Evolutionary conservation across 35 echinoderm and acorn worm species (phyloP).

Genomic region (Apostichopus californicus): DNA sequence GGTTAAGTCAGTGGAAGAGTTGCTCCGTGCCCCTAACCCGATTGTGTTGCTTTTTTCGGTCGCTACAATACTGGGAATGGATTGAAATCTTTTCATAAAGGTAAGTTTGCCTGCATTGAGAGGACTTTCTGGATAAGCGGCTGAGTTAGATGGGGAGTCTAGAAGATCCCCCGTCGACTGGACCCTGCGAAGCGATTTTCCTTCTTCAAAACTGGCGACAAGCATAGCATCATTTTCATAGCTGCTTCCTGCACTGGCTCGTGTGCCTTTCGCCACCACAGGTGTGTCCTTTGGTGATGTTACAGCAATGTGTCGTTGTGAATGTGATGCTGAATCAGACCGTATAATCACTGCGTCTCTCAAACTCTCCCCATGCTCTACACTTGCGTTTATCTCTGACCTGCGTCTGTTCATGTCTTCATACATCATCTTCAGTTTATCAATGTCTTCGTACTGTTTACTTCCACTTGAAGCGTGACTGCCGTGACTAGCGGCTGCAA

Average conservation of each 20-base stretch:
- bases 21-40: not conserved
- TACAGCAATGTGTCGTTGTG: not conserved
- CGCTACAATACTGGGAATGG: conserved; percentile 4
- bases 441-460: conserved; percentile 42
- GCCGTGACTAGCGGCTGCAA: not conserved
- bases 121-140: not conserved
- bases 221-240: conserved; percentile 9
- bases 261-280: not conserved
- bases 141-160: not conserved
- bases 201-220: not conserved
- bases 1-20: conserved; percentile 9
- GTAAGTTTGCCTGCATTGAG: not conserved
- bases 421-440: conserved; percentile 40
- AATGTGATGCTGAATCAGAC: conserved; percentile 8
- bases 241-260: conserved; percentile 7
- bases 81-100: conserved; percentile 25
- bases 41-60: not conserved
- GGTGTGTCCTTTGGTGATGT: not conserved
- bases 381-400: not conserved
- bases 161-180: conserved; percentile 52
- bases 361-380: not conserved
- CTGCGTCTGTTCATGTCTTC: conserved; percentile 31
- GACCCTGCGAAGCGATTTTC: not conserved
- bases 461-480: conserved; percentile 15
- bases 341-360: conserved; percentile 12